phyloP scores from a whole-genome alignment of 2,888 invertebrate species.

The Epistrophella euchroma region DNA sequence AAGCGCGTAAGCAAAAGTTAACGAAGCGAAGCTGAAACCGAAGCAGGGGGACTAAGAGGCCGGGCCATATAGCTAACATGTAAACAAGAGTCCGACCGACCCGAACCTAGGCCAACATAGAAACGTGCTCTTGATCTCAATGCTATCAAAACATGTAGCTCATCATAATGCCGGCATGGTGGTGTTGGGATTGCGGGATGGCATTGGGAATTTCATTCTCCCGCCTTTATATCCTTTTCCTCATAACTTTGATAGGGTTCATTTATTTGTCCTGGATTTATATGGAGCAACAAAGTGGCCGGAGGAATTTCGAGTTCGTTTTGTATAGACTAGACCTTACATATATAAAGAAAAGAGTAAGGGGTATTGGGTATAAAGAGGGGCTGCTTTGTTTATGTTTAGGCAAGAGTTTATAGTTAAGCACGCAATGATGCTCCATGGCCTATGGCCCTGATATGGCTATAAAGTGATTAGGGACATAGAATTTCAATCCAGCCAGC shows the following conservation, averaged over 20 bases:
- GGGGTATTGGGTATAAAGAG: background rate
- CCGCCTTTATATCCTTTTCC: slow-evolving; percentile 3
- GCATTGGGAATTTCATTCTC: slow-evolving; percentile 10
- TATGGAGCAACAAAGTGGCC: slow-evolving; percentile 49
- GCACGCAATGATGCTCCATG: slow-evolving; percentile 37
- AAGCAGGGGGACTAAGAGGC: slow-evolving; percentile 11
- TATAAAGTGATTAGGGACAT: slow-evolving; percentile 60
- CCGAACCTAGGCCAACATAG: slow-evolving; percentile 75
- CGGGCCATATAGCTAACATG: slow-evolving; percentile 44
- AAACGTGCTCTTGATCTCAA: slow-evolving; percentile 76
- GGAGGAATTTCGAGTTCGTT: slow-evolving; percentile 30
- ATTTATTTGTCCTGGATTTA: slow-evolving; percentile 53
- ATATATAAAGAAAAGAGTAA: background rate
- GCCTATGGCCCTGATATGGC: slow-evolving; percentile 32
- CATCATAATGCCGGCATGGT: slow-evolving; percentile 69
- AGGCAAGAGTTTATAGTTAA: slow-evolving; percentile 26
- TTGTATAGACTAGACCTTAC: slow-evolving; percentile 3
- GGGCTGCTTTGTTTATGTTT: slow-evolving; percentile 14
- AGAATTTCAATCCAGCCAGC: slow-evolving; percentile 10
- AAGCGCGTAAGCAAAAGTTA: slow-evolving; percentile 28
- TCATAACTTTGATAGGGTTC: slow-evolving; percentile 53
- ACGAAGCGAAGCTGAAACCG: background rate
- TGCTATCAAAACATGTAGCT: slow-evolving; percentile 74
- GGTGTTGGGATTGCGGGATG: slow-evolving; percentile 13
- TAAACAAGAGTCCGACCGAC: slow-evolving; percentile 73